Conservation (phyloP, 2,888 invertebrate genomes). For the Kryphioiulus occultus region DNA sequence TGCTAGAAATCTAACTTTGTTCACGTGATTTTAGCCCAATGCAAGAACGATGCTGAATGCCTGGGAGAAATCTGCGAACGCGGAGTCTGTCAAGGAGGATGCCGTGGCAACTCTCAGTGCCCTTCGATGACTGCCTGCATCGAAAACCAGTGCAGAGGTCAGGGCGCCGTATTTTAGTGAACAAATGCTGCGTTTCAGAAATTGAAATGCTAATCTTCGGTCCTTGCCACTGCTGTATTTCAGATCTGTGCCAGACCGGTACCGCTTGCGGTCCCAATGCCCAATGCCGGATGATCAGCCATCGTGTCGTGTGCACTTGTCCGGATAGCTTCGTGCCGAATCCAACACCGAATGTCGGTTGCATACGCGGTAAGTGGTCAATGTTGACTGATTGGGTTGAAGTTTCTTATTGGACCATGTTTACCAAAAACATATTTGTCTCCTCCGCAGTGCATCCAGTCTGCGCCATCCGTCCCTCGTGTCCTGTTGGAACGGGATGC, state of each 20-base stretch:
- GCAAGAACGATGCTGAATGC: constrained; percentile 77
- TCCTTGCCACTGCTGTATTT: constrained; percentile 56
- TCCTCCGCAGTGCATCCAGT: constrained; percentile 51
- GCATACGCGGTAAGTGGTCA: constrained; percentile 70
- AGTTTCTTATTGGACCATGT: not conserved
- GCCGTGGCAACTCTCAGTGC: constrained; percentile 81
- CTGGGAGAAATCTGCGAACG: constrained; percentile 84
- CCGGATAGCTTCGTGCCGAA: constrained; percentile 86
- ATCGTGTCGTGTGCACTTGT: constrained; percentile 79
- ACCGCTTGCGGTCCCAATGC: constrained; percentile 82
- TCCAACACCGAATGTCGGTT: constrained; percentile 87
- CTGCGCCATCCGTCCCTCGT: constrained; percentile 49
- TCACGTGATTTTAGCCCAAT: constrained; percentile 60
- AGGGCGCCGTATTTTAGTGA: constrained; percentile 51
- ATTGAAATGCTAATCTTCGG: constrained; percentile 46
- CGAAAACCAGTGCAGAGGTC: constrained; percentile 76
- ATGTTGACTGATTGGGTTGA: not conserved
- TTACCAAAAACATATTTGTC: not conserved
- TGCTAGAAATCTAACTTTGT: not conserved
- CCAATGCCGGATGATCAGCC: constrained; percentile 79
- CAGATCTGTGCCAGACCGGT: constrained; percentile 77
- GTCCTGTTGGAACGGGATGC: constrained; percentile 76
- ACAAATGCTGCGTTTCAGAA: not conserved
- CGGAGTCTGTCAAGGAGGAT: constrained; percentile 83
- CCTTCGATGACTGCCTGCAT: constrained; percentile 75